Percentiles rank a stretch among this genome's conserved stretches.
Conservation (phyloP, 2,797 vertebrate species). For the Gallinago nigripennis region DNA sequence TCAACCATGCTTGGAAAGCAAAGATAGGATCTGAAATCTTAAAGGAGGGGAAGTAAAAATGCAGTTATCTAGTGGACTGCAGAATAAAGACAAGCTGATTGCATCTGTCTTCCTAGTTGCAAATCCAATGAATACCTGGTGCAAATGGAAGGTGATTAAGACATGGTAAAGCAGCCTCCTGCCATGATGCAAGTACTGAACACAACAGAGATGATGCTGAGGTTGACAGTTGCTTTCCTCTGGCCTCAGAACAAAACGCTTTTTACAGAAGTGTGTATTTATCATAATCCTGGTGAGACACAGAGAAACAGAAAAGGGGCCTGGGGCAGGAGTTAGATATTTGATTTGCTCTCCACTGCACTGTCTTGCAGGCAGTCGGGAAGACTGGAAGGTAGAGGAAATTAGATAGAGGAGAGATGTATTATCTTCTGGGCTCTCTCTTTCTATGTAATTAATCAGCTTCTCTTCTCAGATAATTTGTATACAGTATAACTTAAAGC, state of each 20-base stretch:
- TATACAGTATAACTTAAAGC: constrained; percentile 19
- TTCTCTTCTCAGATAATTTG: constrained; percentile 28
- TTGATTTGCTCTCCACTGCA: neutral
- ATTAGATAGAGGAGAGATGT: constrained; percentile 3
- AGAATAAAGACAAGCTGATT: neutral
- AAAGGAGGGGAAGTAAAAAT: neutral
- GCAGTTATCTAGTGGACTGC: neutral
- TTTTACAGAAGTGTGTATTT: neutral
- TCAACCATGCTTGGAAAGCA: neutral
- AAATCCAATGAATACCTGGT: neutral
- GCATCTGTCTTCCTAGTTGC: accelerated
- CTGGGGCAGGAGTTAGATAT: neutral
- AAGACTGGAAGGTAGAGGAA: neutral
- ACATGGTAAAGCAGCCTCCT: neutral
- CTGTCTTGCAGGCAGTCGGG: neutral
- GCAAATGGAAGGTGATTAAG: neutral
- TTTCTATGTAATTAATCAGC: constrained; percentile 32
- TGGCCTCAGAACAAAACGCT: neutral
- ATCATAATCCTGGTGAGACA: neutral
- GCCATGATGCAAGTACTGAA: neutral
- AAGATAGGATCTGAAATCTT: neutral
- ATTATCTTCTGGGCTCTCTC: neutral
- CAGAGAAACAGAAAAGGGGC: neutral
- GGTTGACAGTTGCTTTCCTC: neutral
- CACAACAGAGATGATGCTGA: neutral